phyloP scores from a whole-genome alignment of 2,113 vertebrate genomes.

The Xerus inauris region DNA sequence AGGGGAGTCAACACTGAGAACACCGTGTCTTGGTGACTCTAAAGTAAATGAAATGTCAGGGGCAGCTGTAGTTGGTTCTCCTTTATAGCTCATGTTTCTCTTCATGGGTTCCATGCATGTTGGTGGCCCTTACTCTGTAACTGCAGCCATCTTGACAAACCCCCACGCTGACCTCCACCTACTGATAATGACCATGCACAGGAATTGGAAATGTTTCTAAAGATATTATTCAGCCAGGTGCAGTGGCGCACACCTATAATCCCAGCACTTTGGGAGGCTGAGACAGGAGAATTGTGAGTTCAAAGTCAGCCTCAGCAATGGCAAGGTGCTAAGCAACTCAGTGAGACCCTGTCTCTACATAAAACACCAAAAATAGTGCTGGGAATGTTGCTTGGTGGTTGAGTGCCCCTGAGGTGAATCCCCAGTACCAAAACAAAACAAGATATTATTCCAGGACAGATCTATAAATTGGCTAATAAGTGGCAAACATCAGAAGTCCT shows the following conservation, averaged over 20 bases:
- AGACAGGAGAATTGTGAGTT: too few relatives aligned
- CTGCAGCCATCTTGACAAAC: background rate
- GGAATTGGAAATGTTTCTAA: background rate
- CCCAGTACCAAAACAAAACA: too few relatives aligned
- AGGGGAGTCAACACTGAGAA: background rate
- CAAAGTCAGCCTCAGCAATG: too few relatives aligned
- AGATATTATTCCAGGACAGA: slow-evolving; percentile 1
- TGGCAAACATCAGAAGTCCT: background rate
- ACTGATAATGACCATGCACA: background rate
- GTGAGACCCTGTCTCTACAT: too few relatives aligned
- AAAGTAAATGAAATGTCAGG: background rate
- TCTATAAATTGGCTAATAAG: background rate
- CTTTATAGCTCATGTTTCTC: background rate
- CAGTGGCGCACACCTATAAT: too few relatives aligned
- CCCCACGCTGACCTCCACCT: background rate
- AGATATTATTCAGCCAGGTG: background rate
- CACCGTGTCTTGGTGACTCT: background rate
- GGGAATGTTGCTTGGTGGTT: too few relatives aligned
- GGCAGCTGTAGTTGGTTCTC: background rate
- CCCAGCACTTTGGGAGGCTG: too few relatives aligned
- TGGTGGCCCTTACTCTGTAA: background rate
- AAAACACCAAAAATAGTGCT: too few relatives aligned
- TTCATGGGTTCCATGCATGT: background rate
- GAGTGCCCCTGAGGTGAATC: too few relatives aligned
- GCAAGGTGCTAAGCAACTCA: too few relatives aligned